phyloP scores from a whole-genome alignment of 2,113 vertebrate genomes.

The Nibea albiflora region DNA sequence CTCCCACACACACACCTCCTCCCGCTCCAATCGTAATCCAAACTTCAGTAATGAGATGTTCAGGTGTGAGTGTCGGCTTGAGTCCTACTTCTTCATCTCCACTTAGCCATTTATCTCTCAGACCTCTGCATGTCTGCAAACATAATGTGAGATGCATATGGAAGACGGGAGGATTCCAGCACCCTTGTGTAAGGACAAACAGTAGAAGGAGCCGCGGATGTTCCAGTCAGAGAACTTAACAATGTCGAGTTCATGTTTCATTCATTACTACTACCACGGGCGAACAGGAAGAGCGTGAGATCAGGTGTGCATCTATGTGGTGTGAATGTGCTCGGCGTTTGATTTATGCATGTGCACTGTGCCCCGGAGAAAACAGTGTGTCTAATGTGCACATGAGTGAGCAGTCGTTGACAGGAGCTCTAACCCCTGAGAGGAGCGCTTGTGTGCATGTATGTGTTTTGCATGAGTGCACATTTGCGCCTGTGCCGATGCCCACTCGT shows the following conservation, averaged over 20 bases:
- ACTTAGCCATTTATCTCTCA: not conserved
- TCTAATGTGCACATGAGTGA: conserved; percentile 51
- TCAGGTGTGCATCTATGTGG: conserved; percentile 50
- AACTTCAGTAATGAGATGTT: conserved; percentile 11
- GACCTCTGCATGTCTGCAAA: not conserved
- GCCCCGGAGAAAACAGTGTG: conserved; percentile 44
- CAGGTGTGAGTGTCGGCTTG: conserved; percentile 11
- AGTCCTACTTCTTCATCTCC: not conserved
- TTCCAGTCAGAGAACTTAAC: conserved; percentile 21
- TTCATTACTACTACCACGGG: conserved; percentile 38
- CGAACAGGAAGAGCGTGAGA: conserved; percentile 16
- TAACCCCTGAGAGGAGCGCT: conserved; percentile 35
- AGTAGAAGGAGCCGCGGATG: not conserved
- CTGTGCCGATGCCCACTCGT: not conserved
- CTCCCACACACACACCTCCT: too few species aligned
- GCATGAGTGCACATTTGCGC: conserved; percentile 31
- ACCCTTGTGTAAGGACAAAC: not conserved
- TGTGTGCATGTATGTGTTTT: conserved; percentile 44
- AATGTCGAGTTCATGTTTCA: conserved; percentile 53
- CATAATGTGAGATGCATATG: not conserved
- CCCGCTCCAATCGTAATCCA: not conserved
- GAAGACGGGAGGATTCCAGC: not conserved
- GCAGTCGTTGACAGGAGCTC: conserved; percentile 29
- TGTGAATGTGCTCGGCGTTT: conserved; percentile 7
- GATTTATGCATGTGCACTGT: conserved; percentile 1